Conservation (phyloP, 2,797 vertebrate species). For the Parauchenoglanis ngamensis region DNA sequence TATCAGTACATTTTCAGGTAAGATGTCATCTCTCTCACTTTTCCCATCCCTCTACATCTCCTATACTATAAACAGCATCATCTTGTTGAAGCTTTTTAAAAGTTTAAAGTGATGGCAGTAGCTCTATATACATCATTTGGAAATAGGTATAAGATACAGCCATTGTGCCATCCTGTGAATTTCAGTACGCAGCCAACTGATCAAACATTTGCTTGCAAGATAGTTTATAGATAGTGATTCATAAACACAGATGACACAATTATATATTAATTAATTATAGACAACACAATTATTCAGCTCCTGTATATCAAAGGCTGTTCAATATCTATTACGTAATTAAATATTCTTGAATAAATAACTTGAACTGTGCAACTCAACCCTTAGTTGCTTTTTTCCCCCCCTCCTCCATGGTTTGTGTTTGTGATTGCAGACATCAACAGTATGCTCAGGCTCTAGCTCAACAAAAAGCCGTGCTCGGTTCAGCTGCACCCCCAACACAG, state of each 20-base stretch:
- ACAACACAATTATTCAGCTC: background rate
- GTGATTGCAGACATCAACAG: conserved; percentile 82
- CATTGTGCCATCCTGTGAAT: background rate
- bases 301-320: background rate
- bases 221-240: too few relatives aligned
- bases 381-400: background rate
- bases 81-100: background rate
- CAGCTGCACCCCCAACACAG: conserved; percentile 89
- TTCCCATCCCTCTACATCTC: background rate
- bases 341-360: background rate
- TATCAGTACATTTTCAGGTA: conserved; percentile 98
- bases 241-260: background rate
- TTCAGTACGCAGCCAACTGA: background rate
- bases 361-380: background rate
- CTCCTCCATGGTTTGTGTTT: background rate
- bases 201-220: background rate
- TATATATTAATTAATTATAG: background rate
- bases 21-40: background rate
- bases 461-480: conserved; percentile 87
- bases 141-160: background rate
- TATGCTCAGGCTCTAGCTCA: conserved; percentile 92
- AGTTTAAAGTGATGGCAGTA: background rate
- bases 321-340: background rate
- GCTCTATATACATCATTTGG: background rate
- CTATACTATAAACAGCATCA: too few relatives aligned